Base-by-base conservation (phyloP, 2,888 invertebrate genomes). In the Abrostola tripartita region DNA sequence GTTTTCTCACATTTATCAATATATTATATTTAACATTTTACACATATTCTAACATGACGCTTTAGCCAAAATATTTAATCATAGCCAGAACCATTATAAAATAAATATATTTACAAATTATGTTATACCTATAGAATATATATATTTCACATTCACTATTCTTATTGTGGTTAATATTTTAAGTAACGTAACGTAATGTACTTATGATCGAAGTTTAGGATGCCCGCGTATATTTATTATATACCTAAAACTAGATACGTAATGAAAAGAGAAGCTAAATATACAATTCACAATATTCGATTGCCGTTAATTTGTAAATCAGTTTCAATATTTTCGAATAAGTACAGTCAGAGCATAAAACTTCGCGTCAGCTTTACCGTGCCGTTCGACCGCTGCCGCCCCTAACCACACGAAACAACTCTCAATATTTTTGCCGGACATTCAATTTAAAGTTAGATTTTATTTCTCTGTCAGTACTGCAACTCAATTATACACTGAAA, bases 401-500 rank as follows among this genome's bases (percentile, higher is more conserved):
- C 41, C n/a, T 6, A 24, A 8, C 44, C 4, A 8, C 44, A 5
- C 24, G 4, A 5, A 24, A 24, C 24, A 24, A 24, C 44, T 47
- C 14, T 24, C 14, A 47, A 47, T 12, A 35, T 11, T 52, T 52
- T 11, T n/a, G 40, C 24, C 5, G n/a, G 14, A 12, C 10, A 8
- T 47, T 64, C 47, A 42, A 54, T 37, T 0, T 9, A 41, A 47
- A 63, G 14, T 52, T 37, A 14, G 10, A 37, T 52, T 52, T 38
- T 12, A 2, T 8, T 7, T 44, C 44, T 44, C 14, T 44, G 12
- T 12, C 14, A 6, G 14, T 24, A 14, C 9, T 47, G 24, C 42
- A 54, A 53, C 14, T 68, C 10, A 24, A 38, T 38, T 4, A 44
- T 37, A 61, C 38, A 67, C 49, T 49, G 52, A n/a, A 40, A 49